Conservation (phyloP, 2,797 vertebrate species). For the Intellagama lesueurii region DNA sequence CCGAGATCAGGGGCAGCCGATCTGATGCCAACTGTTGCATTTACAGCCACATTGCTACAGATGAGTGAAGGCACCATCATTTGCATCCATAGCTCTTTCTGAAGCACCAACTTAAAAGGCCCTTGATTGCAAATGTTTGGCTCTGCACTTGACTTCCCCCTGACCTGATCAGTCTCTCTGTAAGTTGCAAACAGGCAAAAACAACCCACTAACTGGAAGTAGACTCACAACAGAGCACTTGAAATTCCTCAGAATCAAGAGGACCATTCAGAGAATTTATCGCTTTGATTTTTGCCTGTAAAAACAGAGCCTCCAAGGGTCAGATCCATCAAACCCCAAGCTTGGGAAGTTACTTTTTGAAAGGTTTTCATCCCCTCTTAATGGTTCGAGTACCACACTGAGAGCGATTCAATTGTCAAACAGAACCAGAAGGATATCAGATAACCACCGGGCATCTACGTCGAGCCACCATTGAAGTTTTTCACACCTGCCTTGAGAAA, state of each 20-base stretch:
- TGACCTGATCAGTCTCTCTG: background rate
- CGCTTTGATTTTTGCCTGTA: background rate
- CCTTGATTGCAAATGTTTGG: constrained; percentile 41
- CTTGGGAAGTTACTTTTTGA: no score
- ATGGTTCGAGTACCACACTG: no score
- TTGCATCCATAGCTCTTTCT: constrained; percentile 41
- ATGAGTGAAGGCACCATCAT: constrained; percentile 31
- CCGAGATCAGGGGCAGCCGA: background rate
- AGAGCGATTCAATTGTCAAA: no score
- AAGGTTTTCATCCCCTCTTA: no score
- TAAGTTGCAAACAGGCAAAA: background rate
- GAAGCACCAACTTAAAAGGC: constrained; percentile 14
- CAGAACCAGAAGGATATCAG: no score
- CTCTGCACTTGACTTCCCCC: background rate
- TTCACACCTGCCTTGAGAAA: no score
- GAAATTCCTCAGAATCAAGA: background rate
- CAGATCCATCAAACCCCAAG: background rate
- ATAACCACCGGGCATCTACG: no score
- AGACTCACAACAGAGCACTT: background rate
- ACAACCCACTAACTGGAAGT: background rate
- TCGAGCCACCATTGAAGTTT: no score
- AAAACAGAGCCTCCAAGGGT: background rate
- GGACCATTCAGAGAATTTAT: background rate
- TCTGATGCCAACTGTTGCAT: background rate
- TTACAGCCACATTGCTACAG: constrained; percentile 15